Conservation (phyloP, 2,888 invertebrate genomes). For the Brachyopa scutellaris region DNA sequence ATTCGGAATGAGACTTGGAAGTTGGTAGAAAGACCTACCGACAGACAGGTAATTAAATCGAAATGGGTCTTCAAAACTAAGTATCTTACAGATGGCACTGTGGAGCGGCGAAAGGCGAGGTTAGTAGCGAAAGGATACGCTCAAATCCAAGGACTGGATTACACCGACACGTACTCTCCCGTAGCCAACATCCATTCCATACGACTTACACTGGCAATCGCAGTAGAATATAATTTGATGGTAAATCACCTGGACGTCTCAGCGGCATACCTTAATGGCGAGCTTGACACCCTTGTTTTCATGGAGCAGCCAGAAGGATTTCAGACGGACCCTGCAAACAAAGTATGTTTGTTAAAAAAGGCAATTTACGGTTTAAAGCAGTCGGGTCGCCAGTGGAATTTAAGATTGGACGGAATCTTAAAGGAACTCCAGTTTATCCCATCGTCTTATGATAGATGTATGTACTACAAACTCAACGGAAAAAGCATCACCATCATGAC, state of each 20-base stretch:
- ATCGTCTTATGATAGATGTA: constrained; percentile 10
- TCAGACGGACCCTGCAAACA: background rate
- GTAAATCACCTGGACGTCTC: constrained; percentile 1
- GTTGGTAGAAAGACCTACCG: constrained; percentile 17
- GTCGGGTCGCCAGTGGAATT: too few species aligned
- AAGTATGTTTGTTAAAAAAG: constrained; percentile 18
- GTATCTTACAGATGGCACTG: constrained; percentile 18
- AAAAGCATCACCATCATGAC: too few species aligned
- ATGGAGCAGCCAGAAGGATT: constrained; percentile 35
- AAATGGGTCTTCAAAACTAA: constrained; percentile 48
- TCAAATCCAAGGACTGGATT: constrained; percentile 19
- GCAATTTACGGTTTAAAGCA: constrained; percentile 33
- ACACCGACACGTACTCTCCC: background rate
- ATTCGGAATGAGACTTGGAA: constrained; percentile 20
- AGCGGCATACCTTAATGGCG: too few species aligned
- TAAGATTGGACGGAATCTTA: too few species aligned
- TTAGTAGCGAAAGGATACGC: too few species aligned
- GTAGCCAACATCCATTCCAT: constrained; percentile 7
- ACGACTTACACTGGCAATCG: constrained; percentile 1
- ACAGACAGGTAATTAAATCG: constrained; percentile 23
- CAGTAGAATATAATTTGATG: background rate
- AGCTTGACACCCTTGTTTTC: constrained; percentile 11
- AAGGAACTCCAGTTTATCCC: constrained; percentile 1
- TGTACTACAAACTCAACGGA: too few species aligned
- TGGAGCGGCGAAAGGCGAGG: too few species aligned